Percentiles rank a stretch among this genome's conserved stretches.
phyloP scores from a whole-genome alignment of 2,797 vertebrate species.

The Paguma larvata region DNA sequence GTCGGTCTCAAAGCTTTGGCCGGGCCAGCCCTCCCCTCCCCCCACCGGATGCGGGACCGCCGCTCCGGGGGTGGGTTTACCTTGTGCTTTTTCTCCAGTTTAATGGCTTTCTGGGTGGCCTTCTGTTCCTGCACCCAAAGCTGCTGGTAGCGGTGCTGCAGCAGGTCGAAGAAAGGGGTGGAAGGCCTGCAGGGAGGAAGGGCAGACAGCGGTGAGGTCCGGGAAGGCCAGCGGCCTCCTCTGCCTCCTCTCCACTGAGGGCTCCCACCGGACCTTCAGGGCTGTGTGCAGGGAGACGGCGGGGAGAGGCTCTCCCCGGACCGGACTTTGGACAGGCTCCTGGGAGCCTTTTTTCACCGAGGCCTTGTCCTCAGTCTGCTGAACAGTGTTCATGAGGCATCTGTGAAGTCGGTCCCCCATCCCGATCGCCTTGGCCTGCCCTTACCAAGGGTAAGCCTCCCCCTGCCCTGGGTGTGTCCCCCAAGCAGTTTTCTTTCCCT shows the following conservation, averaged over 20 bases:
- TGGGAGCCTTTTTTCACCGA: no score
- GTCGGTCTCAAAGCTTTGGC: neutral
- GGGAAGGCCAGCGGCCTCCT: rapidly evolving
- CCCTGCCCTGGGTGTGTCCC: no score
- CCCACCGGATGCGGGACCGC: rapidly evolving
- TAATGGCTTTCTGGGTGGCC: conserved; percentile 81
- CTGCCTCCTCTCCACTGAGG: rapidly evolving
- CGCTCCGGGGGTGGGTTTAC: conserved; percentile 57
- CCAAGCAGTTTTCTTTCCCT: neutral
- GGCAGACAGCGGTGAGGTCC: neutral
- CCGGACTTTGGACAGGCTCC: no score
- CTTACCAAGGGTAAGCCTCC: neutral
- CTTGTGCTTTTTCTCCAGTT: conserved; percentile 84
- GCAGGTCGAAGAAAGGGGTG: conserved; percentile 90
- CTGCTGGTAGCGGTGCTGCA: conserved; percentile 91
- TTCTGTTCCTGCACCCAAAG: conserved; percentile 91
- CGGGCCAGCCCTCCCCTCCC: rapidly evolving
- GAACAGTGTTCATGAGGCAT: neutral
- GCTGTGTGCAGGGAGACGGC: rapidly evolving
- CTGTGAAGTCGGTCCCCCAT: rapidly evolving
- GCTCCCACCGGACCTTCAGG: rapidly evolving
- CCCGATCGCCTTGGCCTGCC: neutral
- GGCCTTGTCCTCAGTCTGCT: neutral
- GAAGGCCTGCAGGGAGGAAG: conserved; percentile 86
- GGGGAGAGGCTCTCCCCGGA: neutral